Base-by-base conservation (phyloP, 2,797 vertebrate genomes). In the Strix occidentalis region DNA sequence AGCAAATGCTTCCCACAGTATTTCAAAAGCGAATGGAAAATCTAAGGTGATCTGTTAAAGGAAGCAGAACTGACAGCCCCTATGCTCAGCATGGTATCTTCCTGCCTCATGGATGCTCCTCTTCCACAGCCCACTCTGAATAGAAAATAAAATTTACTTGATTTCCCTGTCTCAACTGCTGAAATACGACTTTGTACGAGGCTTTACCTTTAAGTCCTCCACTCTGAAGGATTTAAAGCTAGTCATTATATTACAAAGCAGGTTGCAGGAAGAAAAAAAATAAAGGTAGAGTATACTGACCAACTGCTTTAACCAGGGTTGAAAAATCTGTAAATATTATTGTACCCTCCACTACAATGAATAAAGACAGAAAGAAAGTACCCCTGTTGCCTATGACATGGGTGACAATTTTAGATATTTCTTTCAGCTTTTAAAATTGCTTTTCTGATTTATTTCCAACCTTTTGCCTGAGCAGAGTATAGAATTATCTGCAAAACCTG, bases 221-320 rank as follows among this genome's bases (percentile, higher is more conserved):
- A 43, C 78, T 93, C 75, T 35, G 81, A 95, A 97, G 92, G 88
- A 95, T 97, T 98, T 97, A 97, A 93, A 95, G 65, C 76, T 74
- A 64, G 51, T 82, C 78, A 37, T 95, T 97, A n/a, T 80, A 74
- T 81, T 79, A 89, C 63, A 97, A 85, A 85, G 79, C 75, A 95
- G 75, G 53, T 72, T 76, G 50, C 41, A 76, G 79, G 61, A 76
- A 51, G 16, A 54, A 50, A 92, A 93, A 68, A 85, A 74, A 89
- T 45, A 87, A 83, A 82, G 51, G n/a, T 13, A 51, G 37, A n/a
- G 15, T 31, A 5, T 74, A 70, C 64, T 26, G 66, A 83, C 31
- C 72, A 77, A 41, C 51, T 89, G 65, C 94, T 97, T 96, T 92
- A 94, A 95, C 39, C 48, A 71, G 50, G 11, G 12, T 2, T 23